Percentiles rank a stretch among this genome's conserved stretches.
Evolutionary conservation across 1,140 invertebrate genomes (phyloP).

Genomic region (Goniozus legneri): DNA sequence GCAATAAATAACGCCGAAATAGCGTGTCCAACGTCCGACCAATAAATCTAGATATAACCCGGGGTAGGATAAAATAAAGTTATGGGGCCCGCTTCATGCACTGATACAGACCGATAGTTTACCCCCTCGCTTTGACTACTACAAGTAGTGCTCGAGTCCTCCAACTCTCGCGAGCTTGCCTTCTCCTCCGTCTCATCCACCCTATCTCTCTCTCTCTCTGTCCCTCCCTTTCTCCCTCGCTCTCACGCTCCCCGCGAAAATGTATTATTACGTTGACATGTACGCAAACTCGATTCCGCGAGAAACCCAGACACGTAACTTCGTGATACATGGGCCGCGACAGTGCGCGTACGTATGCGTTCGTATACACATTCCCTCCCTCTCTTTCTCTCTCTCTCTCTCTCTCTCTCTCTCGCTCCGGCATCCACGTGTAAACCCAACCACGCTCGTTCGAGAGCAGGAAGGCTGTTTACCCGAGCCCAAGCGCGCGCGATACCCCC

Average conservation of each 20-base stretch:
- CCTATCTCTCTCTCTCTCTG: not conserved
- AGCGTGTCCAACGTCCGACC: constrained; percentile 34
- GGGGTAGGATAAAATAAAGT: constrained; percentile 45
- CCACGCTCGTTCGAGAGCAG: too few species aligned
- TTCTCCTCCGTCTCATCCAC: not conserved
- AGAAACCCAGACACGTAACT: constrained; percentile 35
- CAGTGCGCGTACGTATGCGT: not conserved
- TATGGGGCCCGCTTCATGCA: constrained; percentile 37
- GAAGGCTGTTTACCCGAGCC: too few species aligned
- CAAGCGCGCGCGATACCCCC: too few species aligned
- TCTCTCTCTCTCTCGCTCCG: not conserved
- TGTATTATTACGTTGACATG: constrained; percentile 41
- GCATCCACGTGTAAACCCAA: too few species aligned
- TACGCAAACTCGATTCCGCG: constrained; percentile 37
- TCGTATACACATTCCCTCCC: not conserved
- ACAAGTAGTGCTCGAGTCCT: constrained; percentile 25
- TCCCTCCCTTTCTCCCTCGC: not conserved
- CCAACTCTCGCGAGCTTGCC: not conserved
- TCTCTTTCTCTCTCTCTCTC: not conserved
- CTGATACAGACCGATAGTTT: constrained; percentile 38
- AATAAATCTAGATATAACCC: constrained; percentile 42
- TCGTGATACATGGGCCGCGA: constrained; percentile 27
- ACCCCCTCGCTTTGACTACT: constrained; percentile 27
- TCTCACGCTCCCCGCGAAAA: constrained; percentile 16
- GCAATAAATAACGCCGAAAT: constrained; percentile 39